Conservation (phyloP, 2,888 invertebrate species). For the Dysmachus trigonus region DNA sequence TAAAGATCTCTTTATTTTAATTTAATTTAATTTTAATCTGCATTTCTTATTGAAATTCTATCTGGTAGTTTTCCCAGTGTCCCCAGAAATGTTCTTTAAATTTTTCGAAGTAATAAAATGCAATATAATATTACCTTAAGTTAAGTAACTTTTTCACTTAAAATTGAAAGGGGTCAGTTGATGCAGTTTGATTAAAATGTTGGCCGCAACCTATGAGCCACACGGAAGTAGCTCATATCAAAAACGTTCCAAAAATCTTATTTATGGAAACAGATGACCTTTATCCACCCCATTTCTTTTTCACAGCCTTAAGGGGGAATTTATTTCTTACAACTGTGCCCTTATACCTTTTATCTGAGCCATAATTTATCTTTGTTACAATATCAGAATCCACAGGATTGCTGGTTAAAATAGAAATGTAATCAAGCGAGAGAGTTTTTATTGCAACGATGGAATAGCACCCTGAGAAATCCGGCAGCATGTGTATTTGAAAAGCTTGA, state of each 20-base stretch:
- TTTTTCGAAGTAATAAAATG: not conserved
- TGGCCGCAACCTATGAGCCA: not conserved
- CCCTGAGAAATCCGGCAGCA: not conserved
- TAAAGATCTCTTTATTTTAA: too few species aligned
- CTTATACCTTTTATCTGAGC: slow-evolving; percentile 18
- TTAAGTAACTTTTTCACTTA: not conserved
- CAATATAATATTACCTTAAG: not conserved
- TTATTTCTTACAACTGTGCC: slow-evolving; percentile 27
- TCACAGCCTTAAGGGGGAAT: slow-evolving; percentile 19
- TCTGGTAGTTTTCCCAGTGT: too few species aligned
- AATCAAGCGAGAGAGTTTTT: slow-evolving; percentile 19
- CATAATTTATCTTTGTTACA: slow-evolving; percentile 14
- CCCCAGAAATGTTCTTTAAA: not conserved
- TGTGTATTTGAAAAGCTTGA: not conserved
- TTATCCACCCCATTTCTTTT: slow-evolving; percentile 30
- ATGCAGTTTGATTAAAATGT: not conserved
- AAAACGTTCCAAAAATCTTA: not conserved
- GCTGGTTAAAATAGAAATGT: slow-evolving; percentile 23
- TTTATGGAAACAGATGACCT: slow-evolving; percentile 30
- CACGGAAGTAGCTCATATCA: not conserved
- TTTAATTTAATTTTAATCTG: too few species aligned
- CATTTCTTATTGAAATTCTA: too few species aligned
- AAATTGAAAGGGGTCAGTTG: not conserved
- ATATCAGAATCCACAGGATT: slow-evolving; percentile 2
- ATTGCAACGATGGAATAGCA: not conserved